Conservation (phyloP, 2,888 invertebrate species). For the Brachyopa scutellaris region DNA sequence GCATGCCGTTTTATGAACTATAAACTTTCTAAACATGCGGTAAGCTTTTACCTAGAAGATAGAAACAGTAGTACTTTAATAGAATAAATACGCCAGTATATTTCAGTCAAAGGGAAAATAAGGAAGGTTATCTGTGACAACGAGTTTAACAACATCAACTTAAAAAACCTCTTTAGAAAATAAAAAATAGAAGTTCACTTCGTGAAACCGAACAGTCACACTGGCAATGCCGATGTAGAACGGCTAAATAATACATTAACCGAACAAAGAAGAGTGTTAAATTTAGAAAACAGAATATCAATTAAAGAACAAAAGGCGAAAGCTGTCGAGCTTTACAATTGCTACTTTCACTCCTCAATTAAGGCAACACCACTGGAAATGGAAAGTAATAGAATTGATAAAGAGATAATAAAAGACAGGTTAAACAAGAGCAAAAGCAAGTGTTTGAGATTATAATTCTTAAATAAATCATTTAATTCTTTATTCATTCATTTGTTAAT, state of each 20-base stretch:
- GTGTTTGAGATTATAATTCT: no score
- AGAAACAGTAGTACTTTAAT: conserved; percentile 11
- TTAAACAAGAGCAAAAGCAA: not conserved
- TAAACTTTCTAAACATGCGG: not conserved
- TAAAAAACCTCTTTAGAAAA: not conserved
- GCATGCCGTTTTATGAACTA: conserved; percentile 1
- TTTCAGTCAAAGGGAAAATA: conserved; percentile 15
- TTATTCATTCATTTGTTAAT: no score
- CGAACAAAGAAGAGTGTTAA: not conserved
- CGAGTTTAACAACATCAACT: conserved; percentile 13
- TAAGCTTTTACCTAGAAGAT: not conserved
- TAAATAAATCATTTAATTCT: no score
- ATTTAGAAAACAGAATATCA: not conserved
- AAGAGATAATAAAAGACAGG: no score
- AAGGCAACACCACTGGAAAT: not conserved
- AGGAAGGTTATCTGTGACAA: conserved; percentile 29
- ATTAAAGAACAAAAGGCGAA: conserved; percentile 10
- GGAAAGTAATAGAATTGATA: no score
- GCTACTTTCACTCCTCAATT: not conserved
- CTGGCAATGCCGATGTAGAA: no score
- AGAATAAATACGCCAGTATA: conserved; percentile 2
- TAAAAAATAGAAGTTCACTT: not conserved
- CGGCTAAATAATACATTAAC: no score
- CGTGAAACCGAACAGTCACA: not conserved
- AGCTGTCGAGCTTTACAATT: not conserved